These are phyloP conservation scores for Lasioglossum morio DNA, from an alignment of 2,888 invertebrate genomes.

Conservation along the genomic window DNA sequence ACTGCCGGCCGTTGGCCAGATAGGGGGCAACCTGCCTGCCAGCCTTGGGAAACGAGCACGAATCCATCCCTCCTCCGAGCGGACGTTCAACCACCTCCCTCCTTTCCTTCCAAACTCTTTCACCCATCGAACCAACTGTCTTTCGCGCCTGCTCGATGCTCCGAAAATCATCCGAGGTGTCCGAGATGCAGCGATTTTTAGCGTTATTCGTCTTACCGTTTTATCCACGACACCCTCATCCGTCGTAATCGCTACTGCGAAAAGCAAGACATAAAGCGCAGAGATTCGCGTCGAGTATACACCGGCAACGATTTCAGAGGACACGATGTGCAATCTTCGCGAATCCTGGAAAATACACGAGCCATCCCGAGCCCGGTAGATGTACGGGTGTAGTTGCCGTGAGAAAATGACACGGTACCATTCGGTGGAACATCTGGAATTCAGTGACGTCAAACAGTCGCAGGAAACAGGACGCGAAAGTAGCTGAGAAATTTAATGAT, in stretches of 20 bases:
- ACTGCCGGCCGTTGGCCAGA: constrained; percentile 52
- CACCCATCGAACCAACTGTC: background rate
- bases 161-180: background rate
- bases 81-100: constrained; percentile 20
- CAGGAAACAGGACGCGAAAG: background rate
- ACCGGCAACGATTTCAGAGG: background rate
- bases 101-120: background rate
- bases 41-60: constrained; percentile 40
- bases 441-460: background rate
- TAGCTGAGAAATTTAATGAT: background rate
- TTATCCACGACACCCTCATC: background rate
- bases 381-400: background rate
- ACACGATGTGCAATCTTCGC: constrained; percentile 18
- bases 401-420: constrained; percentile 14
- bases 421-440: constrained; percentile 5
- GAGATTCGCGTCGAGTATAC: background rate
- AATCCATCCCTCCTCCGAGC: constrained; percentile 10
- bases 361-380: background rate
- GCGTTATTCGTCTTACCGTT: background rate
- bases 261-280: background rate
- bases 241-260: background rate
- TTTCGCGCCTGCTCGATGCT: background rate
- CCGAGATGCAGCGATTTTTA: background rate
- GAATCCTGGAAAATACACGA: constrained; percentile 17
- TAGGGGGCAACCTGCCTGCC: constrained; percentile 25